phyloP scores from a whole-genome alignment of 2,797 vertebrate genomes.

The Halcyon smyrnensis region DNA sequence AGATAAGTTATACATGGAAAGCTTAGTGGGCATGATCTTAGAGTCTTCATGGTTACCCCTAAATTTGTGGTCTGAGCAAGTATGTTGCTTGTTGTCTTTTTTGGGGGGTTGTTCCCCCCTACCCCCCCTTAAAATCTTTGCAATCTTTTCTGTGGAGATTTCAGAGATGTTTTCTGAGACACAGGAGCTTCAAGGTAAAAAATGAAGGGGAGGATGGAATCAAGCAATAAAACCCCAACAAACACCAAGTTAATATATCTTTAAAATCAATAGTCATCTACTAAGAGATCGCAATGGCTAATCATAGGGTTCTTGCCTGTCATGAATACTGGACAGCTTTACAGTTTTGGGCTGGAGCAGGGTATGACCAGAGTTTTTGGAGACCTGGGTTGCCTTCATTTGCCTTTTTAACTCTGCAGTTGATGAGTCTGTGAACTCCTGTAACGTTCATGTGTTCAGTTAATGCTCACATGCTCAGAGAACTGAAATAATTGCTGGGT shows the following conservation, averaged over 20 bases:
- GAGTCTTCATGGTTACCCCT: background rate
- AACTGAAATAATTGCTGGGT: background rate
- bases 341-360: background rate
- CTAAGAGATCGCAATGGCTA: background rate
- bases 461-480: background rate
- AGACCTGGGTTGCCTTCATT: background rate
- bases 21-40: background rate
- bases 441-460: background rate
- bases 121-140: background rate
- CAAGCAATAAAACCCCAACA: background rate
- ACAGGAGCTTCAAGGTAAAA: background rate
- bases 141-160: background rate
- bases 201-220: background rate
- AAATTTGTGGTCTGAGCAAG: background rate
- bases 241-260: background rate
- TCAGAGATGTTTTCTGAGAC: background rate
- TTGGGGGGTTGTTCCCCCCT: background rate
- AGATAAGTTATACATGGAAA: background rate
- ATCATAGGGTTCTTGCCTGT: background rate
- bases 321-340: background rate
- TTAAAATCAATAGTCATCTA: background rate
- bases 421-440: background rate
- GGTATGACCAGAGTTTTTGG: background rate
- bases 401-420: background rate
- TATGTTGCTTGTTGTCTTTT: background rate